These are phyloP conservation scores for Conus ventricosus DNA, from an alignment of 1,140 invertebrate genomes.

Conservation along the genomic window DNA sequence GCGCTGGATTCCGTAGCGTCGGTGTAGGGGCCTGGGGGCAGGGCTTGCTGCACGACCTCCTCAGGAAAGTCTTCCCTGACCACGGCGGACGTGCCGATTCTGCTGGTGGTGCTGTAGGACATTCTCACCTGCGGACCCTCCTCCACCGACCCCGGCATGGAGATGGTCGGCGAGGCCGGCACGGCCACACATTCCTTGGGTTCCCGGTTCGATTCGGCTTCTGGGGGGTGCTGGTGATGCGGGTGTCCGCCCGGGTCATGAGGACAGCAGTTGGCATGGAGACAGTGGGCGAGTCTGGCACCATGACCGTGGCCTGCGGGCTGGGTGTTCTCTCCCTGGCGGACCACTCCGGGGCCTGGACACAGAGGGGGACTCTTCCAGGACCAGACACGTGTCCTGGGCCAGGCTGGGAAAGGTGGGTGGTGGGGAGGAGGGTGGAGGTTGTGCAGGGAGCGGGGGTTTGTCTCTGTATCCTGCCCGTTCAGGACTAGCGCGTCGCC, in stretches of 20 bases:
- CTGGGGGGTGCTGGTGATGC: background rate
- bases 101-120: background rate
- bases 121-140: background rate
- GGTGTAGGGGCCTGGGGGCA: background rate
- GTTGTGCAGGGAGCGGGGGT: background rate
- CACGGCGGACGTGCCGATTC: background rate
- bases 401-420: background rate
- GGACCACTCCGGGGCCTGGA: background rate
- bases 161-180: background rate
- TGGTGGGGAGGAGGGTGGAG: background rate
- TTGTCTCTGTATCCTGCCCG: background rate
- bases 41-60: background rate
- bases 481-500: background rate
- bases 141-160: background rate
- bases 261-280: background rate
- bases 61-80: background rate
- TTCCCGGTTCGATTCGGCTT: background rate
- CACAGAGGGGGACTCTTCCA: background rate
- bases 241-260: background rate
- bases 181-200: background rate
- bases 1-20: slow-evolving; percentile 15
- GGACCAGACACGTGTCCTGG: background rate
- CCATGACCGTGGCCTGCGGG: background rate
- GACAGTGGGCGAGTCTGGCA: background rate
- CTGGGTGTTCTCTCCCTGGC: background rate